phyloP scores from a whole-genome alignment of 1,140 invertebrate species.

The Xylocopa sonorina region DNA sequence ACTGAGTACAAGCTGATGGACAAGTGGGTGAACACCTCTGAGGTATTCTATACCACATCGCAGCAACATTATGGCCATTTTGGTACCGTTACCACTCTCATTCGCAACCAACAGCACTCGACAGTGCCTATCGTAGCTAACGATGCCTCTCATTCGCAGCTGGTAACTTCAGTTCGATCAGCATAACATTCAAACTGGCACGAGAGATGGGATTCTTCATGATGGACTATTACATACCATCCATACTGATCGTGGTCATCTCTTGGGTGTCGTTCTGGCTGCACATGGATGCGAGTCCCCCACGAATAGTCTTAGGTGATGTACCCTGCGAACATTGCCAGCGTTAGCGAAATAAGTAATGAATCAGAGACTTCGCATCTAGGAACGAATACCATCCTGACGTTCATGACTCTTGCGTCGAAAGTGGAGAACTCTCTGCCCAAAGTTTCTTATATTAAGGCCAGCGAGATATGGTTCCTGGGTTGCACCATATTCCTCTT shows the following conservation, averaged over 20 bases:
- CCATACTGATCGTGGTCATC: conserved; percentile 92
- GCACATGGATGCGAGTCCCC: conserved; percentile 92
- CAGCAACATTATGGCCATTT: conserved; percentile 88
- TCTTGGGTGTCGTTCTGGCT: conserved; percentile 97
- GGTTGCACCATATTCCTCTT: conserved; percentile 93
- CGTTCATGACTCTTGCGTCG: conserved; percentile 92
- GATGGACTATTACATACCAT: conserved; percentile 95
- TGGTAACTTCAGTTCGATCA: conserved; percentile 91
- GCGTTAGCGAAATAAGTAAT: conserved; percentile 3
- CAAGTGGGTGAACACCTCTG: conserved; percentile 87
- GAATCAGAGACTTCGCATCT: conserved; percentile 56
- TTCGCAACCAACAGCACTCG: neutral
- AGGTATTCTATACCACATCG: conserved; percentile 85
- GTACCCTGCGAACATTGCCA: neutral
- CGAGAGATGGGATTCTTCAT: conserved; percentile 93
- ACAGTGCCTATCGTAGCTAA: conserved; percentile 3
- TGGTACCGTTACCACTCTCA: conserved; percentile 78
- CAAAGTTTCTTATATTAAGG: conserved; percentile 95
- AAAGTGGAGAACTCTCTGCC: conserved; percentile 92
- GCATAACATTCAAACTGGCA: conserved; percentile 89
- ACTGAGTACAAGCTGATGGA: conserved; percentile 90
- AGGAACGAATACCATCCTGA: conserved; percentile 93
- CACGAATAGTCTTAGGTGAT: conserved; percentile 89
- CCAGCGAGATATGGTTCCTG: conserved; percentile 94
- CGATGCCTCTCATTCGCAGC: conserved; percentile 82